Percentiles rank a stretch among this genome's conserved stretches.
Evolutionary conservation across 2,797 vertebrate genomes (phyloP).

Genomic region (Picus viridis): DNA sequence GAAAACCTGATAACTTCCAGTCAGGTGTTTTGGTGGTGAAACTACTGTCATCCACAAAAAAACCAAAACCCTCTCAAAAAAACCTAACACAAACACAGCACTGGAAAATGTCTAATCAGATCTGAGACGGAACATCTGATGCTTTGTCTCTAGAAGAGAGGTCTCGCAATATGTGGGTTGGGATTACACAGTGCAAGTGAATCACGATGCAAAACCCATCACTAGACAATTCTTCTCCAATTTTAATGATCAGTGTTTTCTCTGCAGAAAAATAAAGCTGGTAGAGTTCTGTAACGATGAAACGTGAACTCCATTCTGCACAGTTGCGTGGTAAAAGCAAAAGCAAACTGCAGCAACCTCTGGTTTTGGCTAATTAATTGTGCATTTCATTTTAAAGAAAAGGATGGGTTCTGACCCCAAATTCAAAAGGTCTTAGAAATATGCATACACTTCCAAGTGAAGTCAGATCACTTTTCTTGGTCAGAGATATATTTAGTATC

Average conservation of each 20-base stretch:
- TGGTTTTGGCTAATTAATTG: not conserved
- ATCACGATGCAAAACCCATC: not conserved
- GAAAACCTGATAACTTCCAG: not conserved
- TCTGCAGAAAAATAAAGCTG: not conserved
- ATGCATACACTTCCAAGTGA: too few species aligned
- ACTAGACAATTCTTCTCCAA: not conserved
- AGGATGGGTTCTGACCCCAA: not conserved
- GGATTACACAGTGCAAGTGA: not conserved
- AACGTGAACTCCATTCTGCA: not conserved
- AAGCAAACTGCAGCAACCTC: not conserved
- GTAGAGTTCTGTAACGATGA: not conserved
- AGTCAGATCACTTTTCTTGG: not conserved
- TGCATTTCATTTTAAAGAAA: not conserved
- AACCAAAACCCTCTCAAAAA: too few species aligned
- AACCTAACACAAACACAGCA: not conserved
- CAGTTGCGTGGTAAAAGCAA: not conserved
- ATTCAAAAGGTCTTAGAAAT: not conserved
- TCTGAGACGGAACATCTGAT: not conserved
- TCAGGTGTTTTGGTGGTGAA: not conserved
- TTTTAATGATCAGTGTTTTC: not conserved
- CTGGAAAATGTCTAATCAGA: not conserved
- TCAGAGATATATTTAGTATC: not conserved
- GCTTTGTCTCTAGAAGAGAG: not conserved
- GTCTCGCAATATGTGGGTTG: not conserved
- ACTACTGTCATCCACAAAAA: not conserved